Base-by-base conservation (phyloP, 1,140 invertebrate species). In the Micrasema minimum region DNA sequence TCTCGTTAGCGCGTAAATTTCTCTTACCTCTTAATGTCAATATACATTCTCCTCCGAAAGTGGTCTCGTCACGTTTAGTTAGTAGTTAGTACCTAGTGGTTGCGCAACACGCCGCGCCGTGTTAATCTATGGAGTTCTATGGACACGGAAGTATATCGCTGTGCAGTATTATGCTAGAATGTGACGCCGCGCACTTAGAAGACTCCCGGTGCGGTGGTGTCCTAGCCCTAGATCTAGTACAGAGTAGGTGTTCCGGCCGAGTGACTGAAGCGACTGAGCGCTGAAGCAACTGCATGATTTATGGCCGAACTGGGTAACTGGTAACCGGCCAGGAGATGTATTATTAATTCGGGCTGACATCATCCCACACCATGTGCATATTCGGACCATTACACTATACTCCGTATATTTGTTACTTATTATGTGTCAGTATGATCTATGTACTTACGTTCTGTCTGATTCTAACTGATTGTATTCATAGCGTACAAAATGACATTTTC, bases 331-430 rank as follows among this genome's bases (percentile, higher is more conserved):
- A 55, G 51, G 51, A 55, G 51, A 55, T 14, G 51, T 55, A 31
- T 55, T 55, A 55, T 55, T 55, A 55, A 31, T 55, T 55, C 51
- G 26, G 51, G 51, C 26, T 31, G 51, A 55, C 51, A 35, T 55
- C 51, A 55, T 55, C 51, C 51, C 51, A 35, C 51, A 23, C 51
- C 51, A 31, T 48, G 51, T 55, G 51, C 51, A 55, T 31, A 31
- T 23, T 55, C 26, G 51, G 26, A 31, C 46, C 46, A 48, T 48
- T 48, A 31, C 26, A n/a, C n/a, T n/a, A n/a, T n/a, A n/a, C n/a
- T n/a, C n/a, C n/a, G n/a, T n/a, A n/a, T n/a, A n/a, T n/a, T n/a
- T n/a, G n/a, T n/a, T n/a, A n/a, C n/a, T n/a, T n/a, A n/a, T n/a
- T 31, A 31, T 31, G 26, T 31, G 26, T 31, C 26, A 2, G 7